Percentiles rank a stretch among this genome's conserved stretches.
phyloP scores from a whole-genome alignment of 2,888 invertebrate species.

The Ectemnius continuus region DNA sequence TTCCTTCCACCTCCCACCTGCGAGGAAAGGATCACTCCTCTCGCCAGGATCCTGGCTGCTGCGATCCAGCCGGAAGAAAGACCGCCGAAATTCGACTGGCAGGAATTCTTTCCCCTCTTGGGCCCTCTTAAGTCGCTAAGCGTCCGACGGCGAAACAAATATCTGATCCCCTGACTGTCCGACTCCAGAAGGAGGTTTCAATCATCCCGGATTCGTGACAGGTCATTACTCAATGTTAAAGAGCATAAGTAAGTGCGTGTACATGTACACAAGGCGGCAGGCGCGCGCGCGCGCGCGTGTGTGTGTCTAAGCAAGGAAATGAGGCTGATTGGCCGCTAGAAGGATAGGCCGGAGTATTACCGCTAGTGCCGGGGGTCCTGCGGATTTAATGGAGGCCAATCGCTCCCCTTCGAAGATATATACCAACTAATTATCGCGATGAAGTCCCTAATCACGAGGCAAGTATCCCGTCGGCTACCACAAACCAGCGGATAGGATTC shows the following conservation, averaged over 20 bases:
- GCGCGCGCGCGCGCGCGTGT: no score
- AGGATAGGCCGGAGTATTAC: neutral
- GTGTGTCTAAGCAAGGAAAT: no score
- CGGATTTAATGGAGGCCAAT: slow-evolving; percentile 9
- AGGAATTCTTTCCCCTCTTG: neutral
- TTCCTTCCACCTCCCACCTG: slow-evolving; percentile 40
- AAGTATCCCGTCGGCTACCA: slow-evolving; percentile 6
- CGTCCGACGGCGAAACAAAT: neutral
- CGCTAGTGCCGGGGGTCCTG: slow-evolving; percentile 6
- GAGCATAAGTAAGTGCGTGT: neutral
- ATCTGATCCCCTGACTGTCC: neutral
- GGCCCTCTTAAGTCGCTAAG: slow-evolving; percentile 9
- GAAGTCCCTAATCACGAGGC: slow-evolving; percentile 8
- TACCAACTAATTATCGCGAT: slow-evolving; percentile 6
- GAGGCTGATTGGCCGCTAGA: neutral
- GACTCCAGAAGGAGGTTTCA: slow-evolving; percentile 3
- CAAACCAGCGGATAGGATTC: no score
- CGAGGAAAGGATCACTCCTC: slow-evolving; percentile 27
- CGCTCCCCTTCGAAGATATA: slow-evolving; percentile 3
- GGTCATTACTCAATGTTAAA: slow-evolving; percentile 4
- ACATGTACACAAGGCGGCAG: no score
- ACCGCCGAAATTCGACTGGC: no score
- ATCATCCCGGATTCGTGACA: neutral
- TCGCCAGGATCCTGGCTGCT: neutral
- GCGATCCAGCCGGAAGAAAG: neutral